Evolutionary conservation across 1,140 invertebrate genomes (phyloP).

Genomic region (Chironomus tepperi): DNA sequence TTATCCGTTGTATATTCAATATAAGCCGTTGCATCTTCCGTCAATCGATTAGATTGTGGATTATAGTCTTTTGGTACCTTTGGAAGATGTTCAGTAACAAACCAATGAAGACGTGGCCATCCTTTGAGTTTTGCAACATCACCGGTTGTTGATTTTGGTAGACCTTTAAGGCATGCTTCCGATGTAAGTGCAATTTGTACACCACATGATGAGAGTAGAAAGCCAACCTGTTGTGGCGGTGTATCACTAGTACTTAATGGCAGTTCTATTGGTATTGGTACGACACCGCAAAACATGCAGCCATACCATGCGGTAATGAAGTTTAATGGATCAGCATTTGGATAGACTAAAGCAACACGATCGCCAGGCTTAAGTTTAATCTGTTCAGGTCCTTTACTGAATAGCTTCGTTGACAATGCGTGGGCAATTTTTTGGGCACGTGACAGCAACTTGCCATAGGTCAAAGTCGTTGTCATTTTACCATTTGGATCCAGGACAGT

Average conservation of each 20-base stretch:
- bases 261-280: constrained; percentile 97
- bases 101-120: constrained; percentile 95
- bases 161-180: constrained; percentile 91
- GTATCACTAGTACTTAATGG: constrained; percentile 92
- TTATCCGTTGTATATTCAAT: constrained; percentile 96
- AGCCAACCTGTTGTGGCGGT: constrained; percentile 95
- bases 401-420: constrained; percentile 86
- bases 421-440: constrained; percentile 96
- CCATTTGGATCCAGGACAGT: constrained; percentile 95
- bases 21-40: constrained; percentile 91
- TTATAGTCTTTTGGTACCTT: constrained; percentile 94
- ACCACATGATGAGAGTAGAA: constrained; percentile 90
- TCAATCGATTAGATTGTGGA: constrained; percentile 73
- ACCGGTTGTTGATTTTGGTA: constrained; percentile 87
- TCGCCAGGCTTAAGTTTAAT: constrained; percentile 81
- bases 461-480: constrained; percentile 85
- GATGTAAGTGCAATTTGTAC: constrained; percentile 95
- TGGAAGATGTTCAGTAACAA: constrained; percentile 90
- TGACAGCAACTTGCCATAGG: constrained; percentile 94
- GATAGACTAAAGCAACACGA: constrained; percentile 93
- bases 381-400: constrained; percentile 69
- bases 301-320: constrained; percentile 98
- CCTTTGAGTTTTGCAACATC: constrained; percentile 94
- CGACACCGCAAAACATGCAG: constrained; percentile 92
- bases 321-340: constrained; percentile 95